A percentile compares a stretch with the other conserved stretches of the same genome.
These are phyloP conservation scores for Anoplopoma fimbria DNA, from an alignment of 2,113 vertebrate species.

Conservation along the genomic window DNA sequence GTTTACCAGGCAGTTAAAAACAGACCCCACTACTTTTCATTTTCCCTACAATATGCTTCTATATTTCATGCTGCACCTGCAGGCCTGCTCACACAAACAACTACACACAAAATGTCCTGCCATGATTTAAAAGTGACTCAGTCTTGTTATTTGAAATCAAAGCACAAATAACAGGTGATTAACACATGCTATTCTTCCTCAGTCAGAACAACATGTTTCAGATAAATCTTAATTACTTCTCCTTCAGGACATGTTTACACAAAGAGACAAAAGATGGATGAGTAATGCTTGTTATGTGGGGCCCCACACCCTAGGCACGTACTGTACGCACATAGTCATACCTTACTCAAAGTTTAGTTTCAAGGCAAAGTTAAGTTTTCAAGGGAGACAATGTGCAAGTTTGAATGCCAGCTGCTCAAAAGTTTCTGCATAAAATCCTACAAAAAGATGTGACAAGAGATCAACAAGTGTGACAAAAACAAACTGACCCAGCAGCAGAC, in stretches of 20 bases:
- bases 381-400: constrained; percentile 2
- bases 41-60: neutral
- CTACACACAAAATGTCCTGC: neutral
- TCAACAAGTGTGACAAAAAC: neutral
- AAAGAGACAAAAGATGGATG: constrained; percentile 57
- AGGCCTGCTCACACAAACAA: neutral
- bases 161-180: neutral
- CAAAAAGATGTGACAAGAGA: neutral
- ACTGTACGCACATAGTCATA: constrained; percentile 50
- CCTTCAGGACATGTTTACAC: constrained; percentile 48
- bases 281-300: constrained; percentile 40
- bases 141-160: neutral
- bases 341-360: too few relatives aligned
- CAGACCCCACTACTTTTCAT: neutral
- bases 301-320: constrained; percentile 38
- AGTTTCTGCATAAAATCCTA: neutral
- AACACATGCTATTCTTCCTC: neutral
- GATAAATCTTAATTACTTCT: constrained; percentile 2
- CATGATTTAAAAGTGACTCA: neutral
- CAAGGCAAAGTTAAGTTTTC: constrained; percentile 22
- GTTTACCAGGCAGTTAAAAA: neutral
- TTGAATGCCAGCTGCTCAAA: neutral
- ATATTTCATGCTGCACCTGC: neutral
- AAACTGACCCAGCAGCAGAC: too few relatives aligned
- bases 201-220: constrained; percentile 16